phyloP scores from a whole-genome alignment of 2,113 vertebrate species.

The Syngnathus floridae region DNA sequence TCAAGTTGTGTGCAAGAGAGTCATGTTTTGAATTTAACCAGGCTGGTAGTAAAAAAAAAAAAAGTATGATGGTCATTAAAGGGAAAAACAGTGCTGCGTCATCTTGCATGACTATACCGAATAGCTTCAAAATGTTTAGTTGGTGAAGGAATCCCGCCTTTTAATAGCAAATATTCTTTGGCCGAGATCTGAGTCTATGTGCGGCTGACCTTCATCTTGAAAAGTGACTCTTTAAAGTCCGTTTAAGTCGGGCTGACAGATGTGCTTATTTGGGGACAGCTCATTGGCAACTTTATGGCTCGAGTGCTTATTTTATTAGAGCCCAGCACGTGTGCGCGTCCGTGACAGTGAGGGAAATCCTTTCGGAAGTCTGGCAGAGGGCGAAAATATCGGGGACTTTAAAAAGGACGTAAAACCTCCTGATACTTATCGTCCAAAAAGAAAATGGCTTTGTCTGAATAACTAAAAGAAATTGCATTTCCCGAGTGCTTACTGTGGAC shows the following conservation, averaged over 20 bases:
- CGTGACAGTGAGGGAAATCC: conserved; percentile 63
- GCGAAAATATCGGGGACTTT: conserved; percentile 43
- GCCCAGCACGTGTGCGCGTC: conserved; percentile 51
- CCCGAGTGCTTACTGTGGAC: background rate
- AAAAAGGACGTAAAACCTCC: conserved; percentile 41
- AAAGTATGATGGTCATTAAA: conserved; percentile 1
- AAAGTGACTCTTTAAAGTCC: conserved; percentile 54
- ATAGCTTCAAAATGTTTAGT: background rate
- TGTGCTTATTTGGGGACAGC: conserved; percentile 69
- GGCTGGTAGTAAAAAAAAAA: conserved; percentile 24
- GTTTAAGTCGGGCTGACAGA: conserved; percentile 61
- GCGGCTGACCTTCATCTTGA: conserved; percentile 49
- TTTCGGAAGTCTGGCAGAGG: conserved; percentile 56
- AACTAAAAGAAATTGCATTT: conserved; percentile 3
- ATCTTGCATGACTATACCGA: conserved; percentile 1
- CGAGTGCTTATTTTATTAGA: conserved; percentile 64
- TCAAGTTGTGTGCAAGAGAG: conserved; percentile 18
- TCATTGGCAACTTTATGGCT: conserved; percentile 63
- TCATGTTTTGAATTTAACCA: conserved; percentile 32
- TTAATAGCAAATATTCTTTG: conserved; percentile 2
- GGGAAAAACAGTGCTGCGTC: conserved; percentile 10
- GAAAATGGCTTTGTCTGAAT: background rate
- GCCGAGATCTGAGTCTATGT: conserved; percentile 6
- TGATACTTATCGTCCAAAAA: conserved; percentile 31
- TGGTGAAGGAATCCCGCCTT: background rate